phyloP scores from a whole-genome alignment of 2,113 vertebrate species.

The Nestor notabilis region DNA sequence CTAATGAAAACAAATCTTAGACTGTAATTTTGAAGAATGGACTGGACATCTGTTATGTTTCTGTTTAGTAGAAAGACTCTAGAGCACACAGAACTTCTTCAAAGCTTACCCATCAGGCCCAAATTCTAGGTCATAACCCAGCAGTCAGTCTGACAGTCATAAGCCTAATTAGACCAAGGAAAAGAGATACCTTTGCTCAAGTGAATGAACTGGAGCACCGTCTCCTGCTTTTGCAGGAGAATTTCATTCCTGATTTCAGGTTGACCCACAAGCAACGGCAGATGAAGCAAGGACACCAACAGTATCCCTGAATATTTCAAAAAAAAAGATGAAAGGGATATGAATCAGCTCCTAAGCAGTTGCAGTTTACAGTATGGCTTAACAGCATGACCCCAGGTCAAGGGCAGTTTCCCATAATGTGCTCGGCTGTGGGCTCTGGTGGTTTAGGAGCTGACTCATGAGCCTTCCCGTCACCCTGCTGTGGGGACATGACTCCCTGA shows the following conservation, averaged over 20 bases:
- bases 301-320: not conserved
- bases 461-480: not conserved
- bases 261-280: not conserved
- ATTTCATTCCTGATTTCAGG: not conserved
- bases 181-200: not conserved
- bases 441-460: not conserved
- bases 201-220: not conserved
- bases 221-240: not conserved
- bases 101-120: not conserved
- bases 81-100: not conserved
- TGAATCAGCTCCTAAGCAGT: slow-evolving; percentile 41
- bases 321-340: not conserved
- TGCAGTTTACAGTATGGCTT: slow-evolving; percentile 25
- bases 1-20: not conserved
- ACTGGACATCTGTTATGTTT: not conserved
- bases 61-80: not conserved
- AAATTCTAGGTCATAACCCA: not conserved
- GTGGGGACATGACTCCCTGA: not conserved
- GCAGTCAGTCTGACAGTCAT: not conserved
- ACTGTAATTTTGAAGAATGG: not conserved
- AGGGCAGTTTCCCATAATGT: not conserved
- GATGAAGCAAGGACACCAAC: not conserved
- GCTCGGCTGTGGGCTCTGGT: not conserved
- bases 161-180: not conserved
- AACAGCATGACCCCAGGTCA: not conserved